Evolutionary conservation across 2,888 invertebrate genomes (phyloP).

Genomic region (Argynnis bischoffii): DNA sequence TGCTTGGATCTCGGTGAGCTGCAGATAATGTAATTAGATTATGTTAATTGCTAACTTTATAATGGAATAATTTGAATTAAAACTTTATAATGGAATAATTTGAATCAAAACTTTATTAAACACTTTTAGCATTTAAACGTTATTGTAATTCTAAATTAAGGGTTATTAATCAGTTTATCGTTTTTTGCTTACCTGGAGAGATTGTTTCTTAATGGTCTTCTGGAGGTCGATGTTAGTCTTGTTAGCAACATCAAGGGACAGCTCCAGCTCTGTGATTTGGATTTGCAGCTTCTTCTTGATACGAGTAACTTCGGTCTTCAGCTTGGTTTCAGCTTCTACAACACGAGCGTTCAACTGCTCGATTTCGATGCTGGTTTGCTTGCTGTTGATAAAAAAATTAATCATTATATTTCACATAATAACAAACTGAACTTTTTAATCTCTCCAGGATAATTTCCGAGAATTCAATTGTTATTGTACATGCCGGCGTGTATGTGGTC

Average conservation of each 20-base stretch:
- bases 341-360: constrained; percentile 97
- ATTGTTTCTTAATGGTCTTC: constrained; percentile 98
- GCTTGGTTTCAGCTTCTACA: constrained; percentile 96
- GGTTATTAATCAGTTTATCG: too few relatives aligned
- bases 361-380: constrained; percentile 98
- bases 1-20: constrained; percentile 94
- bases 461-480: too few relatives aligned
- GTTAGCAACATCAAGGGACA: constrained; percentile 98
- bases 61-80: too few relatives aligned
- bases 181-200: constrained; percentile 86
- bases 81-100: too few relatives aligned
- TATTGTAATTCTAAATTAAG: not conserved
- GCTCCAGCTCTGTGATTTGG: constrained; percentile 97
- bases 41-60: too few relatives aligned
- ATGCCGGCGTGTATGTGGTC: too few relatives aligned
- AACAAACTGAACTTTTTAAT: not conserved
- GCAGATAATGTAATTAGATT: constrained; percentile 27
- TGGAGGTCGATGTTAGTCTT: constrained; percentile 98
- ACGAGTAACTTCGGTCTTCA: constrained; percentile 97
- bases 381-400: constrained; percentile 82
- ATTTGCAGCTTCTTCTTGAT: constrained; percentile 99
- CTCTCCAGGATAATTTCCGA: too few relatives aligned
- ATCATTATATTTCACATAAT: not conserved
- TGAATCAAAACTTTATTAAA: too few relatives aligned
- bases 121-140: too few relatives aligned